A percentile compares a stretch with the other conserved stretches of the same genome.
phyloP scores from a whole-genome alignment of 2,888 invertebrate species.

The Cynaeus angustus region DNA sequence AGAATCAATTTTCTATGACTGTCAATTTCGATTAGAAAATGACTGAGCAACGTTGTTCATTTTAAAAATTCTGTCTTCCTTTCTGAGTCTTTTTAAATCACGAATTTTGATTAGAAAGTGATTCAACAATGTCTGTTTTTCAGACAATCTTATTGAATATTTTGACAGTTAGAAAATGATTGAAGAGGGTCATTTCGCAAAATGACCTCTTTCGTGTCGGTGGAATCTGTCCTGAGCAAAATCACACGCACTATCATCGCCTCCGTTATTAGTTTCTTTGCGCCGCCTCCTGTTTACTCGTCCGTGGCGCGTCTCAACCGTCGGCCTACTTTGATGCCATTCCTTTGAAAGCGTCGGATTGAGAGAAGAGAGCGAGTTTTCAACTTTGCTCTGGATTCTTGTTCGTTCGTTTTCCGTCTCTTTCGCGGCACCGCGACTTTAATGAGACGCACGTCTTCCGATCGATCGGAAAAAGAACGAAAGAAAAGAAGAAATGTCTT shows the following conservation, averaged over 20 bases:
- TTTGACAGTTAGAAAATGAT: too few species aligned
- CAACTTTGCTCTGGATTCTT: constrained; percentile 43
- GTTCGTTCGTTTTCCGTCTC: constrained; percentile 10
- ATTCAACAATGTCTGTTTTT: too few species aligned
- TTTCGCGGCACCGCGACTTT: neutral
- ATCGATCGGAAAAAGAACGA: constrained; percentile 26
- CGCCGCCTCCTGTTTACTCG: constrained; percentile 45
- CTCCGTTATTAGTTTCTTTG: constrained; percentile 5
- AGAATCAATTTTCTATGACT: too few species aligned
- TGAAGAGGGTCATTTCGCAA: too few species aligned
- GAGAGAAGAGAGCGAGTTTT: constrained; percentile 42
- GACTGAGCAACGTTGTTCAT: too few species aligned
- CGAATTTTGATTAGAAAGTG: too few species aligned
- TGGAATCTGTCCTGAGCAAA: too few species aligned
- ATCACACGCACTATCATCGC: neutral
- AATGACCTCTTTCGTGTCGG: too few species aligned
- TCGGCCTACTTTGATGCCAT: constrained; percentile 46
- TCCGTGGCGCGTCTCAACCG: constrained; percentile 47
- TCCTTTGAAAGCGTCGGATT: constrained; percentile 49
- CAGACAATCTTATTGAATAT: too few species aligned
- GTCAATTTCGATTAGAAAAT: too few species aligned
- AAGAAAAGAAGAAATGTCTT: neutral
- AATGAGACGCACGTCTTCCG: constrained; percentile 35
- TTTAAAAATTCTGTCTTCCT: too few species aligned
- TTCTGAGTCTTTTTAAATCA: too few species aligned